Base-by-base conservation (phyloP, 2,888 invertebrate species). In the Ctena decussata region DNA sequence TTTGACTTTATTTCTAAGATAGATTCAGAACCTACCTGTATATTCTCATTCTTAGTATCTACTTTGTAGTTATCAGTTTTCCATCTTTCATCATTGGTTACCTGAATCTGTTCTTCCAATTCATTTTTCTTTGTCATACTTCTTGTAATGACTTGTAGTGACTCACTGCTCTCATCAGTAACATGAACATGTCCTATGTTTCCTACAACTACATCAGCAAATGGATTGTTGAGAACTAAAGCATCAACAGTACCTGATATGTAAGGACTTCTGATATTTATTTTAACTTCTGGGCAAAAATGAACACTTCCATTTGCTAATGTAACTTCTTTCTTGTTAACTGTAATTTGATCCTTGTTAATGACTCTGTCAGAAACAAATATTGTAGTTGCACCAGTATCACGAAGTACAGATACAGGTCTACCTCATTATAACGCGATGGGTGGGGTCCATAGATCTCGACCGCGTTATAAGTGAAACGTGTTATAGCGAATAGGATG, bases 181-280 rank as follows among this genome's bases (percentile, higher is more conserved):
- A 27, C 15, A 41, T 72, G 27, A 3, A 72, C 1, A 44, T 72
- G 6, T 5, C 72, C 72, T 72, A 72, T 39, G 72, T 72, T 72
- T 41, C 72, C 72, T 41, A 72, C 46, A 72, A 72, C 46, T 15
- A 72, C 30, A 44, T 72, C 72, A 44, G 72, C 72, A 72, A 72
- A 72, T 72, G 72, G 72, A 15, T 44, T 72, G 21, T 72, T 72
- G 1, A 72, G 27, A 30, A 72, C 72, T 46, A 72, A 72, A 27
- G 72, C 72, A 72, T 24, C 8, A 21, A 72, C 72, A 18, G 27
- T 72, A 27, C 72, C 72, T 72, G 72, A 11, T 27, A 72, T 44
- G n/a, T 72, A 72, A 15, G 41, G 72, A 21, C 44, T 44, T 24
- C 44, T 30, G 11, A 72, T n/a, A 18, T 72, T 15, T 72, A 72